phyloP scores from a whole-genome alignment of 1,140 invertebrate species.

The Drosophila aff. region DNA sequence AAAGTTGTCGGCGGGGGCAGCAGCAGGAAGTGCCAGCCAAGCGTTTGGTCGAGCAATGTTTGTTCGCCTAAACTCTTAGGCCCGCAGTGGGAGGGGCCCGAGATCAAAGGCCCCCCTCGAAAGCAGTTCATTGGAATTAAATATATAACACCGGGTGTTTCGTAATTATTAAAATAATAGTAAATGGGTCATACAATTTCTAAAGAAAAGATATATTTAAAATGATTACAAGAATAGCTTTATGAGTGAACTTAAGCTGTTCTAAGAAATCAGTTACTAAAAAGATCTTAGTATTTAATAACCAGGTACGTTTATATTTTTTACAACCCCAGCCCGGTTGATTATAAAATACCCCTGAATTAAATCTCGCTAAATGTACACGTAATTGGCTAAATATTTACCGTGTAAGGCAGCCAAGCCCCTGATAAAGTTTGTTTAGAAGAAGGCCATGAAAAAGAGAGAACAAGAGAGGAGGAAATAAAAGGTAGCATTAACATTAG shows the following conservation, averaged over 20 bases:
- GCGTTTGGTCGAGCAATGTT: slow-evolving; percentile 42
- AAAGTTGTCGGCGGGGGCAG: not conserved
- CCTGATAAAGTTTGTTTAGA: slow-evolving; percentile 22
- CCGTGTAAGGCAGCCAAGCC: not conserved
- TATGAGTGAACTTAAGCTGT: no score
- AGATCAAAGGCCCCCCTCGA: slow-evolving; percentile 25
- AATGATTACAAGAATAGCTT: no score
- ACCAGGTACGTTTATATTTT: not conserved
- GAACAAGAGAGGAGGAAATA: not conserved
- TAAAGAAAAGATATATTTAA: not conserved
- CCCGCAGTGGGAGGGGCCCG: not conserved
- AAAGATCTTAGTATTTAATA: no score
- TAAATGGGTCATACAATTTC: not conserved
- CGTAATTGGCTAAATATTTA: not conserved
- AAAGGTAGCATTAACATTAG: slow-evolving; percentile 34
- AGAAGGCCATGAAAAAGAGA: slow-evolving; percentile 1
- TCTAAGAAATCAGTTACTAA: no score
- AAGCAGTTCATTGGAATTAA: slow-evolving; percentile 7
- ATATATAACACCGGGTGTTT: not conserved
- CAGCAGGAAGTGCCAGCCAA: slow-evolving; percentile 34
- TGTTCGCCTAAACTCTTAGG: slow-evolving; percentile 19
- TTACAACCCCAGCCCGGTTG: no score
- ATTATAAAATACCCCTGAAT: not conserved
- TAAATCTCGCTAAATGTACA: not conserved
- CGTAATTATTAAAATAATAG: not conserved